A percentile compares a stretch with the other conserved stretches of the same genome.
These are phyloP conservation scores for Cerceris rybyensis DNA, from an alignment of 2,888 invertebrate species.

Conservation along the genomic window DNA sequence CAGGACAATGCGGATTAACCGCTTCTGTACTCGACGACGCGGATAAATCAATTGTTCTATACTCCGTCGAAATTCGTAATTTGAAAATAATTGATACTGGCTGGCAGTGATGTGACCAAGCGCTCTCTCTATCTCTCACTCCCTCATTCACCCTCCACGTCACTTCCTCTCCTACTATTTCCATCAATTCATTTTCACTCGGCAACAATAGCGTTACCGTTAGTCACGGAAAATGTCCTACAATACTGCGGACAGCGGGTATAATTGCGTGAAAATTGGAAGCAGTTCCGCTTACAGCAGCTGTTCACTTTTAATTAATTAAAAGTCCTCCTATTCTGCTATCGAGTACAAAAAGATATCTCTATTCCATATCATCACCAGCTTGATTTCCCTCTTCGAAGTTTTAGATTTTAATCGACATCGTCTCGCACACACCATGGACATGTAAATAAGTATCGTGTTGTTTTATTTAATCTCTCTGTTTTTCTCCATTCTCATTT, in stretches of 20 bases:
- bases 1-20: constrained; percentile 36
- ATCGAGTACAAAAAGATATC: constrained; percentile 25
- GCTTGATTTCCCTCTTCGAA: background rate
- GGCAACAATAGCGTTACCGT: constrained; percentile 59
- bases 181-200: constrained; percentile 62
- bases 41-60: constrained; percentile 62
- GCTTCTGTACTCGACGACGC: constrained; percentile 37
- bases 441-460: background rate
- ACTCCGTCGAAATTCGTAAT: constrained; percentile 62
- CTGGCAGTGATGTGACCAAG: constrained; percentile 45
- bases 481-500: background rate
- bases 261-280: constrained; percentile 65
- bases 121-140: constrained; percentile 36
- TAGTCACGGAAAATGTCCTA: constrained; percentile 58
- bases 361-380: constrained; percentile 3
- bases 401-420: background rate
- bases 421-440: background rate
- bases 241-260: constrained; percentile 59
- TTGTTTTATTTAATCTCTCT: background rate
- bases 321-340: constrained; percentile 31
- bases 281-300: constrained; percentile 38
- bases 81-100: constrained; percentile 66
- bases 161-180: constrained; percentile 48
- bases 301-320: constrained; percentile 57
- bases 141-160: constrained; percentile 29